Conservation (phyloP, 2,888 invertebrate genomes). For the Eretmocerus hayati region DNA sequence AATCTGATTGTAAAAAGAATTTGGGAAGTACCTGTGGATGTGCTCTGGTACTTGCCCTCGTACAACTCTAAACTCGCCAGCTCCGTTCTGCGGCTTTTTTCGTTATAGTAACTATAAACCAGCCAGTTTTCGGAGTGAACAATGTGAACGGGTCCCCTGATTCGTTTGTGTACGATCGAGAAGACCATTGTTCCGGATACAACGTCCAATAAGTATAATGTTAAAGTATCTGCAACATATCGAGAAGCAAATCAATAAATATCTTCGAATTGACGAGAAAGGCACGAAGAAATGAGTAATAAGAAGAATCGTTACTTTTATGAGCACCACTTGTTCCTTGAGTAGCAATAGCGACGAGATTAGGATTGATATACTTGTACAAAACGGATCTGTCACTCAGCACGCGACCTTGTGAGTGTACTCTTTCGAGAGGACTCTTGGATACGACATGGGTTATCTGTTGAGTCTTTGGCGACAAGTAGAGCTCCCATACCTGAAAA, state of each 20-base stretch:
- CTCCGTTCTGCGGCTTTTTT: slow-evolving; percentile 87
- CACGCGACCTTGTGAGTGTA: slow-evolving; percentile 93
- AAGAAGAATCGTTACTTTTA: slow-evolving; percentile 55
- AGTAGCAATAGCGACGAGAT: slow-evolving; percentile 81
- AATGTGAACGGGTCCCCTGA: slow-evolving; percentile 74
- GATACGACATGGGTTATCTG: slow-evolving; percentile 58
- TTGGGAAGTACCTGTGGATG: slow-evolving; percentile 54
- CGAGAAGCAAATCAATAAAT: slow-evolving; percentile 1
- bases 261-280: not conserved
- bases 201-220: slow-evolving; percentile 81
- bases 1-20: slow-evolving; percentile 2
- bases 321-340: slow-evolving; percentile 67
- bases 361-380: slow-evolving; percentile 98
- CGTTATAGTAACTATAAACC: slow-evolving; percentile 88
- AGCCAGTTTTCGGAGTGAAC: slow-evolving; percentile 97
- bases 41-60: slow-evolving; percentile 81
- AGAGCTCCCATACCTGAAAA: slow-evolving; percentile 63
- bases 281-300: not conserved
- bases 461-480: slow-evolving; percentile 55
- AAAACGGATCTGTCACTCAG: slow-evolving; percentile 92
- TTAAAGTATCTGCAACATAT: slow-evolving; percentile 70
- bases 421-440: slow-evolving; percentile 64
- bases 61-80: slow-evolving; percentile 90
- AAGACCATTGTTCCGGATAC: slow-evolving; percentile 84
- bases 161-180: slow-evolving; percentile 77